Evolutionary conservation across 2,888 invertebrate genomes (phyloP), one percentile per base, ranked within the genome.

Genomic region (Achlya flavicornis): DNA sequence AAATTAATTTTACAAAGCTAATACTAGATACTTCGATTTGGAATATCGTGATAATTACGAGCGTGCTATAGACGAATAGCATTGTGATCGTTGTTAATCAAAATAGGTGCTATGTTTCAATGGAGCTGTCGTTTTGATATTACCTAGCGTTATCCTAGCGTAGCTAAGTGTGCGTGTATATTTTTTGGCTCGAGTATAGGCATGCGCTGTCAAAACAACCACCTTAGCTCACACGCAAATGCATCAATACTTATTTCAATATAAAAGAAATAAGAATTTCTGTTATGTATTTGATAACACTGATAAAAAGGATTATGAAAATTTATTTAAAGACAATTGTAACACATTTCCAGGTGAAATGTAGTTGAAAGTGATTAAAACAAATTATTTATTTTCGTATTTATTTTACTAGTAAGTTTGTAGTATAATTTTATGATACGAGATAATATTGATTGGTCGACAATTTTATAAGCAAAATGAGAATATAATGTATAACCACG

Each of bases 331-430:
- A 16, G 63, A 67, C 64, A 58, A 66, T 58, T 58, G 57, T 53
- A 59, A 63, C 35, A 66, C 73, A 70, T 80, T 77, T 79, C 78
- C 74, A 57, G 65, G 78, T 62, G 78, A 81, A 80, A 74, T 80
- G 75, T 70, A 12, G 41, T 41, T 41, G 43, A 64, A 67, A 78
- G 80, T 80, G 79, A 81, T 79, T 78, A 19, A 57, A 57, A 62
- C 62, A 62, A 62, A 62, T 57, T 41, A 57, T 48, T 62, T 57
- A 63, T 63, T 46, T 57, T 58, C 33, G 4, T 63, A 59, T 59
- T 63, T 62, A 62, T 62, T 62, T 26, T 60, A 43, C 3, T 16
- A 26, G 6, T 41, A 41, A 60, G 26, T 19, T 53, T 53, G 41
- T 12, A 41, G 4, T 12, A 12, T 46, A 46, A 46, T 46, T 14